Evolutionary conservation across 2,888 invertebrate genomes (phyloP), one percentile per base, ranked within the genome.

Genomic region (Danaus chrysippus): DNA sequence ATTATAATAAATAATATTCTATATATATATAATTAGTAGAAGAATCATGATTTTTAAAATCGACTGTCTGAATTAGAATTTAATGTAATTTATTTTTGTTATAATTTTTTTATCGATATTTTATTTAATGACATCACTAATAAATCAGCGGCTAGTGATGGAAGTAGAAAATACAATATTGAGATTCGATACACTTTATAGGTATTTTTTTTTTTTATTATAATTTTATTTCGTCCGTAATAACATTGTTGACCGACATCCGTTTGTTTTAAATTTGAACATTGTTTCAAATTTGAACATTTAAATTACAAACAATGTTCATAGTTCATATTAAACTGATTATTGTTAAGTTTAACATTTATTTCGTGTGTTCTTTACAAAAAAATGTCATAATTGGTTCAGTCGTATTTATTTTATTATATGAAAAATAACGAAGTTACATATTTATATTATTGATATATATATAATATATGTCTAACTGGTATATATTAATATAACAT

Each of bases 101-200:
- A 52, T 43, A n/a, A n/a, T n/a, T n/a, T n/a, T n/a, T 23, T 54
- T 44, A 49, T 62, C 62, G 66, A 60, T 49, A 56, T 19, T 17
- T 11, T 42, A 52, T 23, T 15, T 10, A 10, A 49, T 46, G 12
- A 58, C 75, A 70, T 62, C 74, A 67, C 74, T 74, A 71, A 57
- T 69, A 66, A 71, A 69, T 63, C 68, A 69, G 70, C 70, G 67
- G 75, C 72, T 71, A 70, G 74, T 72, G 68, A 64, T 64, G 66
- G 69, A 68, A 70, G 67, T 76, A 75, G 76, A 76, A 78, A 77
- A 79, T 70, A 72, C 79, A 81, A 79, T 79, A 81, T 79, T 76
- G 76, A 69, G 72, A 34, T 34, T 34, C 6, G 23, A 76, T 73
- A 70, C 71, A 75, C 73, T 73, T 61, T 67, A 68, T 64, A 72